A percentile compares a stretch with the other conserved stretches of the same genome.
These are phyloP conservation scores for Labia minor DNA, from an alignment of 2,888 invertebrate species.

Conservation along the genomic window DNA sequence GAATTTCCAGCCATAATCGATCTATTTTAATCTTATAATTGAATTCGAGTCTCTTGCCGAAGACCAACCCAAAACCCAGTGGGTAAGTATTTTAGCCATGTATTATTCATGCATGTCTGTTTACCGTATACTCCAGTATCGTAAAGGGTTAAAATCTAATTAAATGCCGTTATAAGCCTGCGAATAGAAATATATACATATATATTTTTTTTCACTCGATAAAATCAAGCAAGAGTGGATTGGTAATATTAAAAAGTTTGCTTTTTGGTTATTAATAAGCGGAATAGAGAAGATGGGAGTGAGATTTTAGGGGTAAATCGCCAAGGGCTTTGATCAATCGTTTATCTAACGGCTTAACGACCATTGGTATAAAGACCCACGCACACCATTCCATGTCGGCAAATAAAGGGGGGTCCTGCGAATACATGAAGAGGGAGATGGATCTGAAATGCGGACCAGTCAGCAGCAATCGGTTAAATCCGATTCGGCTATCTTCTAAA, in stretches of 20 bases:
- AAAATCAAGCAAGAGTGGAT: no score
- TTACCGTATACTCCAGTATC: no score
- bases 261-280: slow-evolving; percentile 8
- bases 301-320: background rate
- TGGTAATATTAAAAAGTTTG: background rate
- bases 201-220: no score
- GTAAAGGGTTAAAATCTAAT: no score
- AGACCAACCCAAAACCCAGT: no score
- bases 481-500: background rate
- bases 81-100: no score
- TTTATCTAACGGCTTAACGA: slow-evolving; percentile 7
- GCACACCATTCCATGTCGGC: background rate
- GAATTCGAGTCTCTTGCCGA: no score
- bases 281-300: background rate
- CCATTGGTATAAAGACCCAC: background rate
- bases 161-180: no score
- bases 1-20: no score
- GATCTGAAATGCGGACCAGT: background rate
- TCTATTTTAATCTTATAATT: no score
- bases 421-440: background rate
- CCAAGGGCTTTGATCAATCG: slow-evolving; percentile 8
- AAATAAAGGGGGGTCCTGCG: background rate
- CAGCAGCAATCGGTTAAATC: slow-evolving; percentile 1
- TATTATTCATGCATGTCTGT: no score
- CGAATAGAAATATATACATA: no score